These are phyloP conservation scores for Notocelia uddmanniana DNA, from an alignment of 2,888 invertebrate genomes.

Conservation along the genomic window DNA sequence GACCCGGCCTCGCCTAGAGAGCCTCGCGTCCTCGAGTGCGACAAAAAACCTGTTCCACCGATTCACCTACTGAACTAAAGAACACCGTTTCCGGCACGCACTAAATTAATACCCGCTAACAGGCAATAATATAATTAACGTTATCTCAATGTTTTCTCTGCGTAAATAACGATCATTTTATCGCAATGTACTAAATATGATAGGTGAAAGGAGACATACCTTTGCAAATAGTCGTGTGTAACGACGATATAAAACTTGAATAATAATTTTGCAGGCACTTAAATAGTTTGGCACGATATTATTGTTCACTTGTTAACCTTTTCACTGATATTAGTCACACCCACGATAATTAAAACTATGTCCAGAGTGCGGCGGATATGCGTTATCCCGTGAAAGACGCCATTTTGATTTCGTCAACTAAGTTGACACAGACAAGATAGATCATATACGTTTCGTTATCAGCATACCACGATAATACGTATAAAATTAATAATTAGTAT, in stretches of 20 bases:
- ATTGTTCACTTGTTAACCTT: conserved; percentile 72
- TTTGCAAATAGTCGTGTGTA: conserved; percentile 64
- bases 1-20: conserved; percentile 64
- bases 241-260: conserved; percentile 59
- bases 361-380: conserved; percentile 78
- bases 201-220: conserved; percentile 85
- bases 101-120: conserved; percentile 53
- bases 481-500: too few species aligned
- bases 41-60: conserved; percentile 71
- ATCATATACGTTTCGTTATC: conserved; percentile 55
- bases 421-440: conserved; percentile 70
- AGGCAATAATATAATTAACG: conserved; percentile 42
- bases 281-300: conserved; percentile 66
- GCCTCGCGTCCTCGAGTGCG: conserved; percentile 59
- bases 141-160: conserved; percentile 43
- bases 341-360: conserved; percentile 66
- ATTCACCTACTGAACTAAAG: conserved; percentile 79
- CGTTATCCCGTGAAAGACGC: conserved; percentile 82
- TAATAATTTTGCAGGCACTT: conserved; percentile 57
- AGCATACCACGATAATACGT: not conserved
- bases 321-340: conserved; percentile 67
- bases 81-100: conserved; percentile 66
- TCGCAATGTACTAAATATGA: conserved; percentile 60
- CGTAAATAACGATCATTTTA: conserved; percentile 56
- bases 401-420: conserved; percentile 86